Base-by-base conservation (phyloP, 2,797 vertebrate species). In the Sebastes melanostomus region DNA sequence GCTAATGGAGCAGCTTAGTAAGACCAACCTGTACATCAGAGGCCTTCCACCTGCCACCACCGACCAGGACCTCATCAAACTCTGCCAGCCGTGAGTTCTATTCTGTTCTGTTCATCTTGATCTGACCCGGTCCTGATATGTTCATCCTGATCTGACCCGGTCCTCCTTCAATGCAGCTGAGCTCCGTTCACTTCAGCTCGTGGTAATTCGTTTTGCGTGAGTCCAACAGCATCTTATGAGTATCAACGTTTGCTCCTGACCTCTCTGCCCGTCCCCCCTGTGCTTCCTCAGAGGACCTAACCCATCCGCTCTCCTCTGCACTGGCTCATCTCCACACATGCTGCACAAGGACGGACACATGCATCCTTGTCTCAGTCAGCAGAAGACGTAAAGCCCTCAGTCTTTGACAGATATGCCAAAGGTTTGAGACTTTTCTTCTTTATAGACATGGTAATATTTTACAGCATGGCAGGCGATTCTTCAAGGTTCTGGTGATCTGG, bases 21-120 rank as follows among this genome's bases (percentile, higher is more conserved):
- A 99, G 97, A 99, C 98, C 93, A 99, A 99, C 96, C 96, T 99
- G 94, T 99, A 99, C 95, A 99, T 99, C 94, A 95, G 98, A 94
- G 98, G 98, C 91, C 97, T 99, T 91, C 98, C 98, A 2, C 98
- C 98, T 36, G 97, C 97, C 92, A 99, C 98, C 90, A 99, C 97
- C 1, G 98, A 99, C 96, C 98, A 99, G 95, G 98, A 99, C 95
- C 98, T 99, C 86, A 99, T 99, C 96, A 99, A 99, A 94, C 97
- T 99, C 91, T 99, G 98, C 95, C 98, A 99, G 95, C 98, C 98
- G 98, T 99, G 95, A 99, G 98, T 97, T 78, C 34, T 25, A 0
- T 58, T 90, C 85, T 69, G 8, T 75, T 79, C 69, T 58, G 2
- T 56, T 69, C 27, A 30, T 8, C 25, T 52, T 27, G 16, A 24